Evolutionary conservation across 2,888 invertebrate genomes (phyloP), one percentile per base, ranked within the genome.

Genomic region (Seira musarum): DNA sequence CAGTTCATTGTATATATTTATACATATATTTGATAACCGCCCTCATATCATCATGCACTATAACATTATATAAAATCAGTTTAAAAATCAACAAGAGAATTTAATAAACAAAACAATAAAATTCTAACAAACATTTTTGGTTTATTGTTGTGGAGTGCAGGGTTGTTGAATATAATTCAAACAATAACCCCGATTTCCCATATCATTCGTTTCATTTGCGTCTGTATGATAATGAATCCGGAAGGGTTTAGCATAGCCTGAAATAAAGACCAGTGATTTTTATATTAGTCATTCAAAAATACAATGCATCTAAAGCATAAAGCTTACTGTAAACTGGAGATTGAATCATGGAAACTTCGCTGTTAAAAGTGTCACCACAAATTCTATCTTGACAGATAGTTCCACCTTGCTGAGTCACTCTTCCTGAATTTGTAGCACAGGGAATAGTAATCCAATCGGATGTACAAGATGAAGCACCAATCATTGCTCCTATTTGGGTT

Each of bases 151-250:
- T 1, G 78, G 78, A 21, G 78, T 94, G 88, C 95, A 95, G 0
- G 95, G 95, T 87, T 95, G 95, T 87, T 95, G 95, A 2, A 95
- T 92, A 87, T 94, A 95, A 88, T 95, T 94, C 5, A 95, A 89
- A 85, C 95, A 95, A 87, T 95, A 95, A 0, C 95, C 95, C 86
- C 93, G 91, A 88, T 95, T 87, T 13, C 84, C 93, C 0, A 92
- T 89, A 87, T 95, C 95, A 3, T 91, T 91, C 0, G 94, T 95
- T 0, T 93, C 93, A 88, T 96, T 91, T 80, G 92, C 92, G 88
- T 96, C 95, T 0, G 94, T 92, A 87, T 95, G 95, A 85, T 94
- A 94, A 88, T 92, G 92, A 1, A 96, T 88, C 2, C 95, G 91
- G 87, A 95, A 95, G 0, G 95, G 95, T 86, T 94, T 93, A 2